Conservation (phyloP, 2,113 vertebrate genomes). For the Nettapus auritus region DNA sequence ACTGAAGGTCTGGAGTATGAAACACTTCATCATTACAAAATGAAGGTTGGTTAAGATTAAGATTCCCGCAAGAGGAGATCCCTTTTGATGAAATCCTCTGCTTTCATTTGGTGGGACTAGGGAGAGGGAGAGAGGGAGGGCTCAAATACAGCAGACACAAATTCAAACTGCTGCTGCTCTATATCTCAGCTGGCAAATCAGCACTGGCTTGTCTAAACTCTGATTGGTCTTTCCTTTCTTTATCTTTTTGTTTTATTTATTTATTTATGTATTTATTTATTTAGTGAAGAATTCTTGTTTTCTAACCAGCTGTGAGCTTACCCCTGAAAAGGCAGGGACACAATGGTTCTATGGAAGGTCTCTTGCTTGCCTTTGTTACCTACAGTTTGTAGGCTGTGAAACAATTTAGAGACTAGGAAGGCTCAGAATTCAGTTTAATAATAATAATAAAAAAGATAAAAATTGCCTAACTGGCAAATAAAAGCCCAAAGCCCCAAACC, state of each 20-base stretch:
- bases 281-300: background rate
- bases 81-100: background rate
- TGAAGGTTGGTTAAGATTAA: background rate
- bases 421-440: background rate
- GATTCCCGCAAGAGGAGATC: background rate
- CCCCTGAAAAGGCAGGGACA: background rate
- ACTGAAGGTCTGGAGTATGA: background rate
- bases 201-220: background rate
- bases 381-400: background rate
- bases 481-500: background rate
- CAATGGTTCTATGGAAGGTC: background rate
- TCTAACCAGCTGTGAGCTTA: background rate
- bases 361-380: background rate
- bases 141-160: background rate
- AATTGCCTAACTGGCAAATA: background rate
- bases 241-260: too few relatives aligned
- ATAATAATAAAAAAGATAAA: background rate
- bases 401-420: background rate
- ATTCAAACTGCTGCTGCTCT: background rate
- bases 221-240: background rate
- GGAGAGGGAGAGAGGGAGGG: background rate
- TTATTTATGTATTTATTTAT: background rate
- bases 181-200: background rate
- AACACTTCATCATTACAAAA: background rate
- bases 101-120: background rate